Evolutionary conservation across 2,888 invertebrate species (phyloP).

Genomic region (Drosophila ustulata): DNA sequence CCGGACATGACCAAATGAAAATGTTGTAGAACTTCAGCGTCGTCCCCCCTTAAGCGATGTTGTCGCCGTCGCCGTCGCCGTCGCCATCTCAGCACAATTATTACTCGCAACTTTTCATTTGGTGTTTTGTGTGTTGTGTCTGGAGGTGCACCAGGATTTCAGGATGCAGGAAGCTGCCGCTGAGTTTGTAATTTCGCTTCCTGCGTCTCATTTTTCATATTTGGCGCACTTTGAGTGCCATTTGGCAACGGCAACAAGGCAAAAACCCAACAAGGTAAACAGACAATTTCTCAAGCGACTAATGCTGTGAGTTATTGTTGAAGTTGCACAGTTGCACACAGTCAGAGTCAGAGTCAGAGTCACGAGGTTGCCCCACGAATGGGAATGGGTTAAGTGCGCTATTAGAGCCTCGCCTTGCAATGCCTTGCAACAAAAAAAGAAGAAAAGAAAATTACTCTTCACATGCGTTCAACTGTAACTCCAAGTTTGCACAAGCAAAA

Average conservation of each 20-base stretch:
- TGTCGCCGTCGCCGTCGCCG: slow-evolving; percentile 35
- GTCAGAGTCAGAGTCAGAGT: neutral
- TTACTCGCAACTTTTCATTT: slow-evolving; percentile 76
- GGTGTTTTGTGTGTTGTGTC: slow-evolving; percentile 53
- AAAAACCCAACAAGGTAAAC: slow-evolving; percentile 76
- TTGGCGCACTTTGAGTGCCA: slow-evolving; percentile 74
- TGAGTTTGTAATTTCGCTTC: slow-evolving; percentile 71
- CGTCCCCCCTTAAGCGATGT: slow-evolving; percentile 47
- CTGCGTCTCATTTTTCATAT: slow-evolving; percentile 79
- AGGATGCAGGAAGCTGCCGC: slow-evolving; percentile 52
- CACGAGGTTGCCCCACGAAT: neutral
- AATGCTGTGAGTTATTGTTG: slow-evolving; percentile 77
- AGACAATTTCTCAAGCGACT: slow-evolving; percentile 82
- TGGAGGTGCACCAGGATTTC: slow-evolving; percentile 73
- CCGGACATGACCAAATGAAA: slow-evolving; percentile 82
- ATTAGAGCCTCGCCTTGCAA: slow-evolving; percentile 37
- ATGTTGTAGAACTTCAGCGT: slow-evolving; percentile 46
- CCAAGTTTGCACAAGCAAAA: neutral
- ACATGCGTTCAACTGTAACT: slow-evolving; percentile 4
- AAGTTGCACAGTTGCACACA: slow-evolving; percentile 21
- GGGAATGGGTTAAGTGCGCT: slow-evolving; percentile 42
- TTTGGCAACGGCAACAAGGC: slow-evolving; percentile 64
- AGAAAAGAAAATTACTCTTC: slow-evolving; percentile 23
- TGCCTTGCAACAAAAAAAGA: neutral
- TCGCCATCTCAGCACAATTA: slow-evolving; percentile 66